Conservation (phyloP, 1,140 invertebrate genomes). For the Euglossa dilemma region DNA sequence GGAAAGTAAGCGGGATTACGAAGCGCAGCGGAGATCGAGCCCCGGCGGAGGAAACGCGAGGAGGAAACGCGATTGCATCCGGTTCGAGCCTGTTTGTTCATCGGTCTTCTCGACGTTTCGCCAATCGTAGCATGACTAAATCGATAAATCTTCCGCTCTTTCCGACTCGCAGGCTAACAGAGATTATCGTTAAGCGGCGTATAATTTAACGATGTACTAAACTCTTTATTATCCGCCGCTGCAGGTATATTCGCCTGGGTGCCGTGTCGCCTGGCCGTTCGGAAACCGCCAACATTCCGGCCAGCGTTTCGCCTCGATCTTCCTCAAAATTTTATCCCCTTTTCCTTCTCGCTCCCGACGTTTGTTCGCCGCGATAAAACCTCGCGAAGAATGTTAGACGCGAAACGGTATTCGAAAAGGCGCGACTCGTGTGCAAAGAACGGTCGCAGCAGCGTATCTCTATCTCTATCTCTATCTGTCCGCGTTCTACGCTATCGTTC, state of each 20-base stretch:
- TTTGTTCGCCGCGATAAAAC: too few relatives aligned
- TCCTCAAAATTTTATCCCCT: too few relatives aligned
- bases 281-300: neutral
- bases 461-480: too few relatives aligned
- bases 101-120: neutral
- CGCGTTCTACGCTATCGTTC: too few relatives aligned
- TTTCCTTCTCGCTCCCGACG: too few relatives aligned
- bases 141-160: slow-evolving; percentile 16
- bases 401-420: too few relatives aligned
- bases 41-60: slow-evolving; percentile 3
- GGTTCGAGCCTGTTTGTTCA: slow-evolving; percentile 27
- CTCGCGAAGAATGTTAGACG: too few relatives aligned
- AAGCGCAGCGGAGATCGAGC: slow-evolving; percentile 5
- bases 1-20: slow-evolving; percentile 33
- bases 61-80: slow-evolving; percentile 27
- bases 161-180: neutral
- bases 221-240: slow-evolving; percentile 4
- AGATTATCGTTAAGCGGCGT: slow-evolving; percentile 9
- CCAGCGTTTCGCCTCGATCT: neutral
- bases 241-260: slow-evolving; percentile 19
- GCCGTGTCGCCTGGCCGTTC: neutral
- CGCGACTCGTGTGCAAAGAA: too few relatives aligned
- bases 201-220: slow-evolving; percentile 21
- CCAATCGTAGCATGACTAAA: slow-evolving; percentile 22
- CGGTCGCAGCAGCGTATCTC: too few relatives aligned